These are phyloP conservation scores for Microtus montanus DNA, from an alignment of 2,113 vertebrate species.

Conservation along the genomic window DNA sequence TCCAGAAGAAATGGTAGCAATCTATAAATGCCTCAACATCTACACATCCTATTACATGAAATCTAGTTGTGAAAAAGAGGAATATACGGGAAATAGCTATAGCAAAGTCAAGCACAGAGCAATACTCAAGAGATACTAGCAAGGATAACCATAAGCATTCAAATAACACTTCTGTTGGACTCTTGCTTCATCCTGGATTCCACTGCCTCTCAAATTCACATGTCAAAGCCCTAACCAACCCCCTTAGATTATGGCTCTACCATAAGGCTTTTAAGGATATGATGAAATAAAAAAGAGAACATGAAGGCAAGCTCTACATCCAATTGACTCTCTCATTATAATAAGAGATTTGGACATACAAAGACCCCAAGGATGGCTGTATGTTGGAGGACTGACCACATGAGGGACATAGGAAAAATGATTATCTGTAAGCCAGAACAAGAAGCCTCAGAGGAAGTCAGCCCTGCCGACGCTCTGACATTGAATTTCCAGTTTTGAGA, in stretches of 20 bases:
- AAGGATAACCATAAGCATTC: not conserved
- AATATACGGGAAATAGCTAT: not conserved
- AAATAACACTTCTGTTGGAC: not conserved
- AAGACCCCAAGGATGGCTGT: too few species aligned
- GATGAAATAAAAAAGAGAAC: not conserved
- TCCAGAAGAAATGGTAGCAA: constrained; percentile 7
- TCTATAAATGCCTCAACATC: not conserved
- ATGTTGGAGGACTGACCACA: fast-evolving
- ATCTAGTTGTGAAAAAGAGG: not conserved
- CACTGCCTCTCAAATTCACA: not conserved
- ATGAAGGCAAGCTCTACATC: not conserved
- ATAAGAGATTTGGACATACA: not conserved
- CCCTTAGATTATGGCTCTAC: not conserved
- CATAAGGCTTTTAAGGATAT: not conserved
- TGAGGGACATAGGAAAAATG: not conserved
- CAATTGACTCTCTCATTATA: not conserved
- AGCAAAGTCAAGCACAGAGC: not conserved
- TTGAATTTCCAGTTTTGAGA: not conserved
- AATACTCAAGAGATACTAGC: not conserved
- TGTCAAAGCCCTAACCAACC: not conserved
- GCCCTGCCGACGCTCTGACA: not conserved
- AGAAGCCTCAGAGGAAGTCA: not conserved
- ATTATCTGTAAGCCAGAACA: not conserved
- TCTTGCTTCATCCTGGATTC: not conserved
- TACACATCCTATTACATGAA: not conserved